Conservation (phyloP, 2,888 invertebrate genomes). For the Chloroclystis v-ata region DNA sequence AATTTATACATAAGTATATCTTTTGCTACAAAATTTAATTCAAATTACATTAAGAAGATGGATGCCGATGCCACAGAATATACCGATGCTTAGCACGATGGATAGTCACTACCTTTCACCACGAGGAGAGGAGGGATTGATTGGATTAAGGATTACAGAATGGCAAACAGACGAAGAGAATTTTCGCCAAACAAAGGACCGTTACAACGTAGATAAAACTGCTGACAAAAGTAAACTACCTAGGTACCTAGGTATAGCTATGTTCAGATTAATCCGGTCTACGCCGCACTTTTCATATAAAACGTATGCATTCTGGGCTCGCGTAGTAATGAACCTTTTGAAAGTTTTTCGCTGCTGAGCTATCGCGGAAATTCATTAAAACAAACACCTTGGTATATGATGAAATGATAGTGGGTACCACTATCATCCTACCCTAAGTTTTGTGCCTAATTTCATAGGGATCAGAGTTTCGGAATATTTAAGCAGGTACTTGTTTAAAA, state of each 20-base stretch:
- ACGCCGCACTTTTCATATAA: slow-evolving; percentile 1
- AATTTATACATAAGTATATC: too few species aligned
- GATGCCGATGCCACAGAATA: too few species aligned
- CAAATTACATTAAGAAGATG: too few species aligned
- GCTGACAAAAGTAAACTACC: background rate
- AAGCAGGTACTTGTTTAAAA: too few species aligned
- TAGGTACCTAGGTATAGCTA: too few species aligned
- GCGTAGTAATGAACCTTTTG: background rate
- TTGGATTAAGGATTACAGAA: background rate
- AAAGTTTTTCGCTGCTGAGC: background rate
- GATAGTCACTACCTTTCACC: too few species aligned
- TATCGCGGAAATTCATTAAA: background rate
- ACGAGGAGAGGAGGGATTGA: background rate
- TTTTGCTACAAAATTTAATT: too few species aligned
- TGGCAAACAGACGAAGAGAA: background rate
- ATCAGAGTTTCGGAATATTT: too few species aligned
- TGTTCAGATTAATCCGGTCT: background rate
- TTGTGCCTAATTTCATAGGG: too few species aligned
- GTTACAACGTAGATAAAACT: background rate
- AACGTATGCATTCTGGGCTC: background rate
- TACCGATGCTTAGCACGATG: too few species aligned
- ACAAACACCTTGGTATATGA: background rate
- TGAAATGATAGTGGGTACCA: background rate
- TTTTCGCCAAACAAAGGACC: background rate
- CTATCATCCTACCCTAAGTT: too few species aligned